These are phyloP conservation scores for Thera britannica DNA, from an alignment of 2,888 invertebrate species.

Conservation along the genomic window DNA sequence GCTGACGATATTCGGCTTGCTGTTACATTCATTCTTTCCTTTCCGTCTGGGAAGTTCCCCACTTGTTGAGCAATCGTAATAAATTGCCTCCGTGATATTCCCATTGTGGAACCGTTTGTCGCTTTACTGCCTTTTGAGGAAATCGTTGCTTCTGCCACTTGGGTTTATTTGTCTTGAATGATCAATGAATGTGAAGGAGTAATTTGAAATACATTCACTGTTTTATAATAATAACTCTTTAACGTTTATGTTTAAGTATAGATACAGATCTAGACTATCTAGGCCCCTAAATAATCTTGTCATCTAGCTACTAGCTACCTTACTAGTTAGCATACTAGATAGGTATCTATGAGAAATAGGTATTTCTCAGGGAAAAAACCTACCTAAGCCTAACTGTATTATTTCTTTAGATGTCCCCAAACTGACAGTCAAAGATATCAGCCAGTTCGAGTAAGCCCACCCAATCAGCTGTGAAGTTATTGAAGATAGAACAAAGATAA, in stretches of 20 bases:
- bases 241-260: background rate
- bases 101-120: conserved; percentile 83
- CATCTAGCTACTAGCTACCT: too few species aligned
- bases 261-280: too few species aligned
- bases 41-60: conserved; percentile 65
- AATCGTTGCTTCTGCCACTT: conserved; percentile 77
- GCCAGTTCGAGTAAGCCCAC: background rate
- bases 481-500: background rate
- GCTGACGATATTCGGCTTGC: conserved; percentile 54
- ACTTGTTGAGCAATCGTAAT: conserved; percentile 85
- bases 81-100: conserved; percentile 83
- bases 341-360: too few species aligned
- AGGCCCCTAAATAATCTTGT: too few species aligned
- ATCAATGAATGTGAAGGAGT: conserved; percentile 42
- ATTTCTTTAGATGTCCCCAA: background rate
- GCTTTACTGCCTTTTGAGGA: conserved; percentile 79
- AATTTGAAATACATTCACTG: background rate
- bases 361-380: too few species aligned
- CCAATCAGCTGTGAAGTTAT: background rate
- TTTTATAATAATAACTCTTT: background rate
- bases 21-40: conserved; percentile 73
- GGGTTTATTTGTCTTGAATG: conserved; percentile 72
- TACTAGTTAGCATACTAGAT: too few species aligned
- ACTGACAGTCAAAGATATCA: background rate
- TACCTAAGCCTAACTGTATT: too few species aligned